Conservation (phyloP, 2,797 vertebrate species). For the Adrianichthys oophorus region DNA sequence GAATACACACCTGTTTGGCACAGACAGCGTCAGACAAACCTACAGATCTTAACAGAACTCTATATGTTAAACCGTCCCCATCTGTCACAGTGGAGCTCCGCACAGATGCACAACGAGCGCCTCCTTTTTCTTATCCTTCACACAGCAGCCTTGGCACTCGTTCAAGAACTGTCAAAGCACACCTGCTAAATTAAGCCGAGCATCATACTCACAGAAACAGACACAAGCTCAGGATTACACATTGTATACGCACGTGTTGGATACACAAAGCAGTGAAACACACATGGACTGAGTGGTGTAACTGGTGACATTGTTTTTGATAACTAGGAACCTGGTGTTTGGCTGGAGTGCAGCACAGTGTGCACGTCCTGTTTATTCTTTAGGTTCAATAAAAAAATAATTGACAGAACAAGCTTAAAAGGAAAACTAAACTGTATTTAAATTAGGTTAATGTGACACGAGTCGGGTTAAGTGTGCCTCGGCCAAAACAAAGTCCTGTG, state of each 20-base stretch:
- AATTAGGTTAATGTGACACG: slow-evolving; percentile 5
- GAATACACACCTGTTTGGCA: slow-evolving; percentile 81
- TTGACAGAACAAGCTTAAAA: too few species aligned
- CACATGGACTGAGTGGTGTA: slow-evolving; percentile 11
- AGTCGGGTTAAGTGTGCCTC: slow-evolving; percentile 6
- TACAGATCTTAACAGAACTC: slow-evolving; percentile 83
- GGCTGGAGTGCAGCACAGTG: neutral
- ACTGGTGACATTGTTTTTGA: slow-evolving; percentile 11
- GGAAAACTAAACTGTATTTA: neutral
- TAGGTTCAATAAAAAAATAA: neutral
- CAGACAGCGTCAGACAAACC: slow-evolving; percentile 72
- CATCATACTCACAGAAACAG: slow-evolving; percentile 58
- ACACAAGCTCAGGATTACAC: slow-evolving; percentile 36
- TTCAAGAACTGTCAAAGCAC: slow-evolving; percentile 83
- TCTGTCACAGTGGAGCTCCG: slow-evolving; percentile 74
- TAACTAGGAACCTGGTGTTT: neutral
- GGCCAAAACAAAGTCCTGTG: slow-evolving; percentile 12
- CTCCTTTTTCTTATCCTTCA: slow-evolving; percentile 68
- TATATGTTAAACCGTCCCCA: slow-evolving; percentile 85
- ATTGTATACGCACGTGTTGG: slow-evolving; percentile 27
- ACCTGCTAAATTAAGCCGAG: slow-evolving; percentile 82
- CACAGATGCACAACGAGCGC: slow-evolving; percentile 76
- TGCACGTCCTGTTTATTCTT: neutral
- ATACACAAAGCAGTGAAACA: slow-evolving; percentile 19
- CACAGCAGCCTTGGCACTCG: slow-evolving; percentile 76